These are phyloP conservation scores for Platycercus adscitus DNA, from an alignment of 2,113 vertebrate species.

Conservation along the genomic window DNA sequence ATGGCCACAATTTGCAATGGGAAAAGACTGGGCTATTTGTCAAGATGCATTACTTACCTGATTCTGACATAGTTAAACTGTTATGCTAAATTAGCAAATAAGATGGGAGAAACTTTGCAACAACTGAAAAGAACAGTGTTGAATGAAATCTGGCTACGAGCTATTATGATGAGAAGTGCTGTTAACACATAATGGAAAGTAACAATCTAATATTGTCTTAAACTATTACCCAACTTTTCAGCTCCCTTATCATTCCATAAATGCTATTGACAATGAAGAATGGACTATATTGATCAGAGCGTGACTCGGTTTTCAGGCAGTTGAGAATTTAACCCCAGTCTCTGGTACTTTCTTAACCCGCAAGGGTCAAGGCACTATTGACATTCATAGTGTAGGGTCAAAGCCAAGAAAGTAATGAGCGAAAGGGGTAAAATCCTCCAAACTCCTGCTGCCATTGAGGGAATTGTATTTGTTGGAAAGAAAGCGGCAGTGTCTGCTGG, in stretches of 20 bases:
- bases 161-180: background rate
- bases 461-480: accelerated
- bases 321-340: accelerated
- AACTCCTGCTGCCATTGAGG: accelerated
- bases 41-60: background rate
- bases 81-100: background rate
- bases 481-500: accelerated
- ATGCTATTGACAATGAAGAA: accelerated
- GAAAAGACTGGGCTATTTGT: background rate
- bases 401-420: background rate
- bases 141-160: background rate
- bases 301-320: background rate
- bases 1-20: background rate
- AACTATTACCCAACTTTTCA: accelerated
- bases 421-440: background rate
- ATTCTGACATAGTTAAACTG: background rate
- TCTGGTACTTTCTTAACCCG: accelerated
- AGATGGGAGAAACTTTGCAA: background rate
- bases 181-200: background rate
- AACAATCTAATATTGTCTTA: accelerated
- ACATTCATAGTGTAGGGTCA: accelerated
- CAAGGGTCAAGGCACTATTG: accelerated
- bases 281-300: accelerated
- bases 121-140: accelerated
- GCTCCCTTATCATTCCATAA: background rate